These are phyloP conservation scores for Otocyon megalotis DNA, from an alignment of 2,113 vertebrate species.

Conservation along the genomic window DNA sequence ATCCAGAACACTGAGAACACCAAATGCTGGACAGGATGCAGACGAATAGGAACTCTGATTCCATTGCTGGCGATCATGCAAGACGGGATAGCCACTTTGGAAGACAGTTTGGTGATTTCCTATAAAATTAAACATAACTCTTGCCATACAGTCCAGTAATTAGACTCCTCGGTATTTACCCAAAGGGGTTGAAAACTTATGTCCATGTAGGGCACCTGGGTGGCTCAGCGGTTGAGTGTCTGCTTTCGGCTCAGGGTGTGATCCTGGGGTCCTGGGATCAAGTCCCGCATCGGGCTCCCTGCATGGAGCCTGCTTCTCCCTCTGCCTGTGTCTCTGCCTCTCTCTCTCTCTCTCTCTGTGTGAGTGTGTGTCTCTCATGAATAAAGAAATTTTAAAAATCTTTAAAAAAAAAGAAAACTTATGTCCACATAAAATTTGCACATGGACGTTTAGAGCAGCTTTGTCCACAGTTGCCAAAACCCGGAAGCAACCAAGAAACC, in stretches of 20 bases:
- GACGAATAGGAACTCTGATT: background rate
- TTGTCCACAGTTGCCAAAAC: background rate
- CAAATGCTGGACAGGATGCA: background rate
- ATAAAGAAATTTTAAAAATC: too few relatives aligned
- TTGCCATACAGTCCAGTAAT: background rate
- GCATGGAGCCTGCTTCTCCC: too few relatives aligned
- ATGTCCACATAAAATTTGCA: background rate
- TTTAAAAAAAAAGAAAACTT: background rate
- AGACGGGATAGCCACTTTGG: background rate
- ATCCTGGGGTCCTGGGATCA: too few relatives aligned
- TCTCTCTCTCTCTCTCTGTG: too few relatives aligned
- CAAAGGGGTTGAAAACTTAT: background rate
- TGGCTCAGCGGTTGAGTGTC: too few relatives aligned
- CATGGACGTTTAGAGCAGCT: background rate
- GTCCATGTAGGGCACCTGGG: too few relatives aligned
- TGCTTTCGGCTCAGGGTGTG: too few relatives aligned
- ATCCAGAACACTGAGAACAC: background rate
- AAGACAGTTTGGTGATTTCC: background rate
- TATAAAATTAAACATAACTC: background rate
- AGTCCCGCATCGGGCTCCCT: too few relatives aligned
- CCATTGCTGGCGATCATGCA: background rate
- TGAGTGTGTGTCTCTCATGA: too few relatives aligned
- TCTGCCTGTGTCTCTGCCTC: too few relatives aligned
- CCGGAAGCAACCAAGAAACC: background rate
- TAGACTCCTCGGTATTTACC: background rate